Conservation (phyloP, 2,113 vertebrate genomes). For the Rhegmatorhina hoffmannsi region DNA sequence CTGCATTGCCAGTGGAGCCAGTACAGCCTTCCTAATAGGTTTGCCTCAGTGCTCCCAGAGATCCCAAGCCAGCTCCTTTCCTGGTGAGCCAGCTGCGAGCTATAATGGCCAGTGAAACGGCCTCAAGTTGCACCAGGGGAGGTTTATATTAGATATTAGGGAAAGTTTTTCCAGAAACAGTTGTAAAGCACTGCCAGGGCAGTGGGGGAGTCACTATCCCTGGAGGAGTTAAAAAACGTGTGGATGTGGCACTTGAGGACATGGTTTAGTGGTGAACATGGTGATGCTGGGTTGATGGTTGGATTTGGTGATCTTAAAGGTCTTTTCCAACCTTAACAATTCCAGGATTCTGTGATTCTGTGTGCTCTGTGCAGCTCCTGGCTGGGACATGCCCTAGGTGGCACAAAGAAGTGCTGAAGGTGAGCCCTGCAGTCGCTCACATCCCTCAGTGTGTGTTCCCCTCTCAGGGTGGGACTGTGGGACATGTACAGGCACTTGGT, state of each 20-base stretch:
- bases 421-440: too few species aligned
- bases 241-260: background rate
- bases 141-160: background rate
- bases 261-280: background rate
- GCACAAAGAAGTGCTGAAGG: background rate
- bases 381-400: background rate
- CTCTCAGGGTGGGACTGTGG: background rate
- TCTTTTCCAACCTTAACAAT: background rate
- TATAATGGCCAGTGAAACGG: accelerated
- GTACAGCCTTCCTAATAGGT: background rate
- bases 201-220: background rate
- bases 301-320: background rate
- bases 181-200: background rate
- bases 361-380: background rate
- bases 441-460: background rate
- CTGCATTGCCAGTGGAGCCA: background rate
- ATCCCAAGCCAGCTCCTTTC: background rate
- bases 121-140: background rate
- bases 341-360: background rate
- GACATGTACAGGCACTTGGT: background rate
- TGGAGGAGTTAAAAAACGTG: background rate
- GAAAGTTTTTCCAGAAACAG: background rate
- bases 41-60: background rate
- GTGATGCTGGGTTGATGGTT: background rate
- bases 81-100: background rate